Base-by-base conservation (phyloP, 2,797 vertebrate genomes). In the Melanotaenia maccullochi region DNA sequence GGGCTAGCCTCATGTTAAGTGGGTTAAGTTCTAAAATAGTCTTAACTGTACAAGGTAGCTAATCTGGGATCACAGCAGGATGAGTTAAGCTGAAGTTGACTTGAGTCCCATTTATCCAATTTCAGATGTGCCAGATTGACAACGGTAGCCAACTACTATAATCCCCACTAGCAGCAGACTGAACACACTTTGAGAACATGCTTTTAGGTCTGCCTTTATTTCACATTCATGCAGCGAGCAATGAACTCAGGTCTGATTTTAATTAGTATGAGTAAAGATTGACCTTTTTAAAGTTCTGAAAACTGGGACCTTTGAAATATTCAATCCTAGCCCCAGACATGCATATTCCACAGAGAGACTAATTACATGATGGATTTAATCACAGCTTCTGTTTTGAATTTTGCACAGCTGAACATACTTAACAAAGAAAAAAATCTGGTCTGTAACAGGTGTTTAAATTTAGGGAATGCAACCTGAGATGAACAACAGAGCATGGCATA, bases 21-120 rank as follows among this genome's bases (percentile, higher is more conserved):
- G 81, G 83, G 79, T 87, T 83, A 78, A 74, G 75, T 62, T 85
- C 79, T 63, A 65, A 86, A 88, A 90, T 78, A 75, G 69, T 79
- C 70, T 88, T 90, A 84, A 87, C 78, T 81, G 61, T 68, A 68
- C 82, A 83, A 90, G 81, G 80, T 85, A 78, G 81, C 73, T 87
- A 81, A 92, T 90, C 87, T 84, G 64, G 79, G 85, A 84, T 89
- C 76, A 89, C 81, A 82, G 79, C 69, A 22, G 82, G 81, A 67
- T 69, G 72, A 81, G 75, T 59, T 76, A 65, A 83, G 74, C 82
- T 62, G 64, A 75, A 68, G 76, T 59, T 44, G 69, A 78, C 73
- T 80, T 54, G 60, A 79, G 54, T 81, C 78, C 30, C 14, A 0
- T 58, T 88, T 87, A 86, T 86, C 85, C 85, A 82, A 79, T 88